Evolutionary conservation across 2,113 vertebrate genomes (phyloP), one percentile per base, ranked within the genome.

Genomic region (Monopterus albus): DNA sequence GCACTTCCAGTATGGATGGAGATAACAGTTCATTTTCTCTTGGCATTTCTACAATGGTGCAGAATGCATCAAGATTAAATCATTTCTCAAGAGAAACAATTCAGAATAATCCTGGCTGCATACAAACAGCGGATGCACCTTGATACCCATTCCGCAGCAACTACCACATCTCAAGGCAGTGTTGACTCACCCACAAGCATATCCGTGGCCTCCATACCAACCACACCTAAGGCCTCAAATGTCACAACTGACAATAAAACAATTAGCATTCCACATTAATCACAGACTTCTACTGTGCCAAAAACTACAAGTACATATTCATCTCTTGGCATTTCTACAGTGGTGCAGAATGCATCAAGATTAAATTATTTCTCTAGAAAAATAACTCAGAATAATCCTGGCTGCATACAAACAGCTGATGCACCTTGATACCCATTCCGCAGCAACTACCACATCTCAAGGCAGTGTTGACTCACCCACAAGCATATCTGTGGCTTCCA

Each of bases 241-340:
- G 14, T 59, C 52, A 56, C 18, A 31, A 10, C 13, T 20, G 2
- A 17, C 12, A 51, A 0, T 9, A 31, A 15, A 50, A 6, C 15
- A 46, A 42, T 3, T 33, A 68, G 59, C 58, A 77, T 69, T 69
- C 64, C 62, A 5, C 7, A 38, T n/a, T n/a, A n/a, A n/a, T n/a
- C n/a, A n/a, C n/a, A n/a, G n/a, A 58, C 23, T 3, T 12, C 47
- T 38, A 2, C 5, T 2, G 13, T 7, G 1, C 3, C 18, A 39
- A 18, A n/a, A n/a, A n/a, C n/a, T n/a, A n/a, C n/a, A n/a, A n/a
- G n/a, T n/a, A n/a, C n/a, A n/a, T n/a, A n/a, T n/a, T n/a, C n/a
- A n/a, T n/a, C n/a, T n/a, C n/a, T n/a, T n/a, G n/a, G n/a, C n/a
- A n/a, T n/a, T n/a, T n/a, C n/a, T n/a, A n/a, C n/a, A n/a, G n/a